These are phyloP conservation scores for Ailuropoda melanoleuca DNA, from an alignment of 2,113 vertebrate genomes.

Conservation along the genomic window DNA sequence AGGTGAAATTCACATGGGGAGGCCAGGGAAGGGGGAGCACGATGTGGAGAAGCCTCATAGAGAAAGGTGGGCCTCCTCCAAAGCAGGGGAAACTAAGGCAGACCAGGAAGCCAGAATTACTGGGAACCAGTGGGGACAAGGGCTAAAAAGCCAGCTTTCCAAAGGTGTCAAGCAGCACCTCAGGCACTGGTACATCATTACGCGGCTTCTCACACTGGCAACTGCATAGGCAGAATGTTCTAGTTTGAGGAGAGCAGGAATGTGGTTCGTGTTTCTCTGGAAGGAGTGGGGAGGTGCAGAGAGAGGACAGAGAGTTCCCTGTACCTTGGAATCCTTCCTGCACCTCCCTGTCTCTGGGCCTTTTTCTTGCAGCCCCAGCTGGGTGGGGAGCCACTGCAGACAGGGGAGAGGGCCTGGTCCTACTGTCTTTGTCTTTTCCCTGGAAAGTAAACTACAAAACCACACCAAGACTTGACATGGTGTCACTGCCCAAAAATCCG, in stretches of 20 bases:
- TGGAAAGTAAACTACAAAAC: not conserved
- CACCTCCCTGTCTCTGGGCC: not conserved
- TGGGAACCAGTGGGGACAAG: not conserved
- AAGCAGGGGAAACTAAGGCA: conserved; percentile 32
- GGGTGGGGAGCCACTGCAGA: not conserved
- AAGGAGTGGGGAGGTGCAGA: not conserved
- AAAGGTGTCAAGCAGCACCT: not conserved
- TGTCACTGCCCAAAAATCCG: not conserved
- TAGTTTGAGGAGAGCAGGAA: not conserved
- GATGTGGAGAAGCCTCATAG: not conserved
- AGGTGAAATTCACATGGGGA: not conserved
- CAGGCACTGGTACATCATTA: not conserved
- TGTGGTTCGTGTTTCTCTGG: not conserved
- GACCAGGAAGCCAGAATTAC: not conserved
- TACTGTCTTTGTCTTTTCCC: not conserved
- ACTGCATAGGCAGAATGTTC: too few species aligned
- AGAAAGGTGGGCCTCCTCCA: not conserved
- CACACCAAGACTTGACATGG: not conserved
- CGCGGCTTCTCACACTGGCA: not conserved
- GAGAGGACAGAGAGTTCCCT: not conserved
- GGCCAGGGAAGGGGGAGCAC: not conserved
- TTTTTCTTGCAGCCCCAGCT: not conserved
- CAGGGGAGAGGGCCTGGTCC: not conserved
- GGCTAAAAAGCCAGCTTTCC: not conserved
- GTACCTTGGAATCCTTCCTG: not conserved